Percentiles rank a stretch among this genome's conserved stretches.
Evolutionary conservation across 37 sponge, comb jelly and placozoan genomes (phyloP).

Genomic region (Eunapius fragilis): DNA sequence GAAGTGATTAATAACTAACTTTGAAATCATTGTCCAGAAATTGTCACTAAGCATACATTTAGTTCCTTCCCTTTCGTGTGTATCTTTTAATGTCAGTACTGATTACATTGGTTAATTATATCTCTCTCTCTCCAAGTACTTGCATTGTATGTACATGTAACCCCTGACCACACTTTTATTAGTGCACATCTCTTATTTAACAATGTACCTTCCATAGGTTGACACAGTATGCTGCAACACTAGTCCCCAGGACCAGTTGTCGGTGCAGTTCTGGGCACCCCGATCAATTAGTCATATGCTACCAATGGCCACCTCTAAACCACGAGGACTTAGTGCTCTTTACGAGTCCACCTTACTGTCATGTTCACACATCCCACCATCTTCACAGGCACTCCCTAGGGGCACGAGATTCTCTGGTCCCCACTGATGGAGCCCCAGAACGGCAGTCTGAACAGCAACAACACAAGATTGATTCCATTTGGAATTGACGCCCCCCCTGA

Average conservation of each 20-base stretch:
- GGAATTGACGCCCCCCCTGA: background rate
- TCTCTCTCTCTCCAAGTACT: too few relatives aligned
- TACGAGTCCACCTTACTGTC: background rate
- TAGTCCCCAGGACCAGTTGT: background rate
- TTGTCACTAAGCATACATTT: too few relatives aligned
- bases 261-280: background rate
- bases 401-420: background rate
- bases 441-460: background rate
- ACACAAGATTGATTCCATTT: background rate
- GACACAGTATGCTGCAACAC: background rate
- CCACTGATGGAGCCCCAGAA: background rate
- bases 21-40: too few relatives aligned
- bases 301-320: background rate
- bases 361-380: background rate
- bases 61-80: too few relatives aligned
- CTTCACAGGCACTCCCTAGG: background rate
- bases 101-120: too few relatives aligned
- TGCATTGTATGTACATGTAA: too few relatives aligned
- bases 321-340: background rate
- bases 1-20: too few relatives aligned
- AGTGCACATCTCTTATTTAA: too few relatives aligned
- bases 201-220: background rate
- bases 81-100: too few relatives aligned
- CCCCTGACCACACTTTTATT: too few relatives aligned
- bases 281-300: too few relatives aligned